Evolutionary conservation across 2,113 vertebrate genomes (phyloP), one percentile per base, ranked within the genome.

Genomic region (Pachyramphus minor): DNA sequence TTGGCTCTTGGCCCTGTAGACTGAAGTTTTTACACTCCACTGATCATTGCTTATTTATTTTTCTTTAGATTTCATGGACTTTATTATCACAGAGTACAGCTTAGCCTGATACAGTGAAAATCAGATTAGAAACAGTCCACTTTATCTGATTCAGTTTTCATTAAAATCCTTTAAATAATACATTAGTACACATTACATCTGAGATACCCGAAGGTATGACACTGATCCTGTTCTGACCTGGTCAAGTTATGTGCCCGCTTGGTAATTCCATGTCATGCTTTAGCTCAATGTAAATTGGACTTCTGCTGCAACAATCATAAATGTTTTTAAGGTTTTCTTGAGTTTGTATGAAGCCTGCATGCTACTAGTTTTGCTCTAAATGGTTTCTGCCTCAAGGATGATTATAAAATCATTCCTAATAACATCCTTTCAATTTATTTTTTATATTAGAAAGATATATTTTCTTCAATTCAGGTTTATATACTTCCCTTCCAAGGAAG

Each of bases 101-200:
- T 96, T 93, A 96, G 49, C n/a, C 66, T 42, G 56, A 90, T 71
- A 64, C 64, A 96, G 41, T 89, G 62, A 97, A 96, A 97, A 97
- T 95, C 90, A 97, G 84, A 97, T 97, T 96, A 96, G 94, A 97
- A 98, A 89, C 87, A 96, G 84, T 92, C 97, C 94, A 95, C 90
- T 97, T 96, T 44, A 60, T 97, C 85, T 90, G 91, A 91, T 87
- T 95, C 95, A 18, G 7, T 97, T 98, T 97, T 97, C 95, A 96
- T 96, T 96, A 94, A 95, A 95, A 96, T 92, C 63, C 50, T 93
- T 97, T 96, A 97, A 97, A 97, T 96, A 96, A 95, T 88, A 79
- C n/a, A 81, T 96, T 93, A 94, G 83, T 89, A 92, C 52, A 85
- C 44, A 94, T 93, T 90, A 82, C 64, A 88, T 93, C 76, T 95